Conservation (phyloP, 2,797 vertebrate species). For the Huso huso region DNA sequence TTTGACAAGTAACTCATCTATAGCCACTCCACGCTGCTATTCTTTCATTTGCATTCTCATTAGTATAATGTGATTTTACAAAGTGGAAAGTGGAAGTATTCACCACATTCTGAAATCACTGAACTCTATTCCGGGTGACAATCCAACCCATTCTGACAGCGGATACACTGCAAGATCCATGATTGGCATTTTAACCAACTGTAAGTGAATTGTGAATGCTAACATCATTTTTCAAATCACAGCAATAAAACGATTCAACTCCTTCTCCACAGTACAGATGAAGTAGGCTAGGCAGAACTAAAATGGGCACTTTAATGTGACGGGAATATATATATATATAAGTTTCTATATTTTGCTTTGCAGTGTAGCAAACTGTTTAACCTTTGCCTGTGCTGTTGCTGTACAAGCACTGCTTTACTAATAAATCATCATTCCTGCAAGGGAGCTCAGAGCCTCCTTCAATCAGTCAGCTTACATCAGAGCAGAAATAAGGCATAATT, state of each 20-base stretch:
- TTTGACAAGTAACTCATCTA: conserved; percentile 74
- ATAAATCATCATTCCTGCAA: neutral
- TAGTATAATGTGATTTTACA: conserved; percentile 72
- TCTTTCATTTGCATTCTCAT: conserved; percentile 80
- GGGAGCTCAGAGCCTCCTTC: too few species aligned
- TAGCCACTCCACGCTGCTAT: conserved; percentile 68
- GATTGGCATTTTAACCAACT: conserved; percentile 67
- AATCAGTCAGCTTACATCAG: too few species aligned
- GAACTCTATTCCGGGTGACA: conserved; percentile 50
- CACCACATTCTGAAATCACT: conserved; percentile 34
- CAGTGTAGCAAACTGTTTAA: conserved; percentile 25
- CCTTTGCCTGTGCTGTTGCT: neutral
- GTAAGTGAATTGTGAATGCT: conserved; percentile 66
- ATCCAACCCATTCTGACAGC: conserved; percentile 52
- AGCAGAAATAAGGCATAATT: too few species aligned
- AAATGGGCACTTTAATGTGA: conserved; percentile 17
- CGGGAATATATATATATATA: conserved; percentile 11
- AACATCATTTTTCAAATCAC: conserved; percentile 62
- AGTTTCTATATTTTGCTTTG: neutral
- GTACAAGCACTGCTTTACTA: neutral
- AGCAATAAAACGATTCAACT: conserved; percentile 49
- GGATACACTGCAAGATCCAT: conserved; percentile 43
- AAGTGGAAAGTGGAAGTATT: conserved; percentile 55
- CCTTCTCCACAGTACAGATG: conserved; percentile 50
- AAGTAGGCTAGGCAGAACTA: conserved; percentile 40